Evolutionary conservation across 2,888 invertebrate genomes (phyloP).

Genomic region (Drosophila emarginata): DNA sequence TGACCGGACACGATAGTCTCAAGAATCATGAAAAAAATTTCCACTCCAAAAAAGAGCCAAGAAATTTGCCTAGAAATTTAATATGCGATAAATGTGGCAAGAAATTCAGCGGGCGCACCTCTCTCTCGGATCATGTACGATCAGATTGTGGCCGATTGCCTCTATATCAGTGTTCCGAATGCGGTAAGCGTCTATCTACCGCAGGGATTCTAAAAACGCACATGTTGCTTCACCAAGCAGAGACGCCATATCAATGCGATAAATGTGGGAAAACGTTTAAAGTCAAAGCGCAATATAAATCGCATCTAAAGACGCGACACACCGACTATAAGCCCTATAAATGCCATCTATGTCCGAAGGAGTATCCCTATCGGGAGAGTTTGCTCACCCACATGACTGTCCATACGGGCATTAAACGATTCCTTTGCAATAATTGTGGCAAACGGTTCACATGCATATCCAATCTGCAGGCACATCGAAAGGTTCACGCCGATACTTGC

Average conservation of each 20-base stretch:
- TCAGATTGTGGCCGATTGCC: slow-evolving; percentile 82
- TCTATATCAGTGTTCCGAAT: slow-evolving; percentile 80
- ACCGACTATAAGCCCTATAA: slow-evolving; percentile 84
- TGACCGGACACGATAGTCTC: slow-evolving; percentile 82
- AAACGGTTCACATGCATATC: slow-evolving; percentile 84
- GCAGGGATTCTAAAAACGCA: slow-evolving; percentile 83
- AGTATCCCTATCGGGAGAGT: slow-evolving; percentile 84
- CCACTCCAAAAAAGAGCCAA: slow-evolving; percentile 62
- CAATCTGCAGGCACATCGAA: slow-evolving; percentile 83
- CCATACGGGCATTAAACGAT: slow-evolving; percentile 84
- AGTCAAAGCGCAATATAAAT: slow-evolving; percentile 81
- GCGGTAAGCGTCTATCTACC: slow-evolving; percentile 82
- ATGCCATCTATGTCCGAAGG: slow-evolving; percentile 82
- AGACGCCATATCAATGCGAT: slow-evolving; percentile 80
- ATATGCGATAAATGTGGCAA: slow-evolving; percentile 82
- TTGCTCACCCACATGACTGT: slow-evolving; percentile 83
- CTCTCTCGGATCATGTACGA: slow-evolving; percentile 82
- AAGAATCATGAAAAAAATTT: slow-evolving; percentile 82
- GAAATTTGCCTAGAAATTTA: slow-evolving; percentile 76
- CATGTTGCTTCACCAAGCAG: slow-evolving; percentile 82
- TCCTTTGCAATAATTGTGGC: slow-evolving; percentile 83
- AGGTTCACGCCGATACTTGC: slow-evolving; percentile 83
- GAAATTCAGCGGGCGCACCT: slow-evolving; percentile 81
- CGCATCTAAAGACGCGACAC: slow-evolving; percentile 82
- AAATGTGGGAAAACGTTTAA: slow-evolving; percentile 80